These are phyloP conservation scores for Tyrannus savana DNA, from an alignment of 2,113 vertebrate genomes.

Conservation along the genomic window DNA sequence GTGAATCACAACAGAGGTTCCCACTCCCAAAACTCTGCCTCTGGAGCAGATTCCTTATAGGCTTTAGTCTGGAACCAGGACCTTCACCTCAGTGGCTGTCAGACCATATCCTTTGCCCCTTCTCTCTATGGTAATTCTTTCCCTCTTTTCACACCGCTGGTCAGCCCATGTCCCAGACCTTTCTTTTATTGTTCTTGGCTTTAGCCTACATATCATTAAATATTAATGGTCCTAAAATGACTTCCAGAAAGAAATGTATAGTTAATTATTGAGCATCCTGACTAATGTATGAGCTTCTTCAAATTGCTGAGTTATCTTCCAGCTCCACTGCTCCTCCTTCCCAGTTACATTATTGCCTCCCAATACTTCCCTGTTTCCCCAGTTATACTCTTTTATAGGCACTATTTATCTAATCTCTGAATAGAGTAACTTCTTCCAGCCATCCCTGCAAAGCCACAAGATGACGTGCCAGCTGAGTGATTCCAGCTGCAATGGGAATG, in stretches of 20 bases:
- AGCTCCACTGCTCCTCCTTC: background rate
- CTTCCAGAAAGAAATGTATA: background rate
- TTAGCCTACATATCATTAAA: background rate
- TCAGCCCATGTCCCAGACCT: background rate
- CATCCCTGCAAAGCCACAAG: background rate
- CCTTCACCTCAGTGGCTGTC: background rate
- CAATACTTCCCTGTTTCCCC: background rate
- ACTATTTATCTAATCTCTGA: background rate
- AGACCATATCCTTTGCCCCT: background rate
- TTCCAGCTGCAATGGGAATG: background rate
- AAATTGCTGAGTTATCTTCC: background rate
- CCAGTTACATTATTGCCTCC: background rate
- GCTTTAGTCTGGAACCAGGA: background rate
- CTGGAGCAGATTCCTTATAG: background rate
- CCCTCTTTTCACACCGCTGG: background rate
- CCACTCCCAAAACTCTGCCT: background rate
- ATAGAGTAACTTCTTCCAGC: background rate
- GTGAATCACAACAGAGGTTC: background rate
- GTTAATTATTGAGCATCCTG: slow-evolving; percentile 37
- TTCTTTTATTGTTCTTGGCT: background rate
- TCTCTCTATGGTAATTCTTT: background rate
- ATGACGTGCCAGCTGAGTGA: background rate
- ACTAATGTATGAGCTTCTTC: background rate
- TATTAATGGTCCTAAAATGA: background rate
- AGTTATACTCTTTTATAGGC: background rate